phyloP scores from a whole-genome alignment of 2,888 invertebrate species.

The Girardia tigrina region DNA sequence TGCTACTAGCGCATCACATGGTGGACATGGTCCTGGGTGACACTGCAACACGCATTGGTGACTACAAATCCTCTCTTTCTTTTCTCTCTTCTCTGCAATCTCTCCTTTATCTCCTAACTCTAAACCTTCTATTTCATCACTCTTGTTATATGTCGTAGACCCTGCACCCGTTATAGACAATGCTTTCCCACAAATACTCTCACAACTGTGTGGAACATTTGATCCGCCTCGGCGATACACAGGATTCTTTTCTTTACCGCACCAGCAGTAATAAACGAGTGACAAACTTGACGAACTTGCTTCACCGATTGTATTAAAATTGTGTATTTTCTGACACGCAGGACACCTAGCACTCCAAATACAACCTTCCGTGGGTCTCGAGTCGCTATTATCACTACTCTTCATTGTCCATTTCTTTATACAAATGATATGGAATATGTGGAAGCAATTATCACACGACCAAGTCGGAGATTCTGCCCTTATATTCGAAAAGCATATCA shows the following conservation, averaged over 20 bases:
- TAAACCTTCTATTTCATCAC: too few species aligned
- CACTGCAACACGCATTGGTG: constrained; percentile 18
- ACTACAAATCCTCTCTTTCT: too few species aligned
- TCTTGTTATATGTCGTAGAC: too few species aligned
- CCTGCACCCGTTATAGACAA: too few species aligned
- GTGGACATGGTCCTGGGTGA: constrained; percentile 35
- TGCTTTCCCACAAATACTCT: constrained; percentile 63
- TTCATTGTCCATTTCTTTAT: not conserved
- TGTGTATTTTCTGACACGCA: constrained; percentile 71
- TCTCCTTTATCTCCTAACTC: too few species aligned
- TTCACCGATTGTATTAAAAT: not conserved
- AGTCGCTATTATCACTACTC: not conserved
- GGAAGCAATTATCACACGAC: constrained; percentile 77
- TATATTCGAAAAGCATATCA: constrained; percentile 79
- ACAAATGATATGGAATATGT: too few species aligned
- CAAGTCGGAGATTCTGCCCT: constrained; percentile 68
- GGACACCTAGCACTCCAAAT: too few species aligned
- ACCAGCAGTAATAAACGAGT: constrained; percentile 61
- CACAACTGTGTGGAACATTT: constrained; percentile 69
- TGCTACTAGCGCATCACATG: constrained; percentile 38
- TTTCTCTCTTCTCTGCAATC: too few species aligned
- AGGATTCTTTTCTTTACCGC: constrained; percentile 66
- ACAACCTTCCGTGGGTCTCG: too few species aligned
- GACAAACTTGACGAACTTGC: constrained; percentile 40
- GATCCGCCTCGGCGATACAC: constrained; percentile 45